Evolutionary conservation across 2,113 vertebrate genomes (phyloP).

Genomic region (Labeo catla): DNA sequence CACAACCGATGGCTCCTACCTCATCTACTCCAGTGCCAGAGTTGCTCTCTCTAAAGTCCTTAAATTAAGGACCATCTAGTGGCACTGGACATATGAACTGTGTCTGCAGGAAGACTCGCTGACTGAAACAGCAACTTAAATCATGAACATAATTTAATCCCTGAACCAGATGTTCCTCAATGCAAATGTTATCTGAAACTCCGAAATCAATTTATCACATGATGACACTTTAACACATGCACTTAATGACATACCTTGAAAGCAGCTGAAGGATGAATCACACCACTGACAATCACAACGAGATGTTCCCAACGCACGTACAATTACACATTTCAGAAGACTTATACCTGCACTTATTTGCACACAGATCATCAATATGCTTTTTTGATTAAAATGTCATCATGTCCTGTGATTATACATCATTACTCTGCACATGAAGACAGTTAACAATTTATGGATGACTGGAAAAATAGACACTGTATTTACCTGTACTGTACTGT

Average conservation of each 20-base stretch:
- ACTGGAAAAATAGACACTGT: conserved; percentile 1
- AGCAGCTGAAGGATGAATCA: neutral
- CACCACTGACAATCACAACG: neutral
- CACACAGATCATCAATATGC: neutral
- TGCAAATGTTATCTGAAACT: neutral
- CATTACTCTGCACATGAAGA: conserved; percentile 28
- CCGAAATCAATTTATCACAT: too few species aligned
- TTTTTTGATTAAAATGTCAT: neutral
- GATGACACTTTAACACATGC: conserved; percentile 3
- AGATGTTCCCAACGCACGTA: neutral
- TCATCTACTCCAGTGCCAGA: conserved; percentile 94
- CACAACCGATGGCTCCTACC: conserved; percentile 84
- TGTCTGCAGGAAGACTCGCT: neutral
- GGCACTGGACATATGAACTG: conserved; percentile 12
- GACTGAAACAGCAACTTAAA: neutral
- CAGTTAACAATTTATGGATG: conserved; percentile 9
- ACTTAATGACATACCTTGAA: neutral
- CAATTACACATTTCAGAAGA: neutral
- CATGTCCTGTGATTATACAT: neutral
- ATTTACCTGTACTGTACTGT: conserved; percentile 14
- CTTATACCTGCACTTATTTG: neutral
- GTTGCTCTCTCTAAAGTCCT: conserved; percentile 90
- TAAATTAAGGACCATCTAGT: conserved; percentile 81
- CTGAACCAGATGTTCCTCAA: neutral
- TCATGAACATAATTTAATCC: neutral